These are phyloP conservation scores for Palythoa caribaeorum DNA, from an alignment of 92 coral and sea anemone species.

Conservation along the genomic window DNA sequence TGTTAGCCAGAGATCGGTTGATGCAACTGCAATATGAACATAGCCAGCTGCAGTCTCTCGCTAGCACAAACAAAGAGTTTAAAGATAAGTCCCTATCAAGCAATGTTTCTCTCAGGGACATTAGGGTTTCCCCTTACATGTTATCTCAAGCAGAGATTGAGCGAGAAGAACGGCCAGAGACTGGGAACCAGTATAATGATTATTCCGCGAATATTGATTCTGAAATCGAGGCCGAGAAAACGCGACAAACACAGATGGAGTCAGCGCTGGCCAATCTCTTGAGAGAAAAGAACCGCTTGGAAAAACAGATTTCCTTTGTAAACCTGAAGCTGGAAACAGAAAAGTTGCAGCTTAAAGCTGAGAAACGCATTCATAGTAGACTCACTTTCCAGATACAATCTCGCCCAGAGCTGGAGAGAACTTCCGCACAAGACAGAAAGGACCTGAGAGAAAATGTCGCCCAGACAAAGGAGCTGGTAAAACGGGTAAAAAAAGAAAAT, in stretches of 20 bases:
- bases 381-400: not conserved
- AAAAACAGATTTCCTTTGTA: not conserved
- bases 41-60: no score
- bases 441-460: conserved; percentile 20
- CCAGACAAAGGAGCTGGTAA: not conserved
- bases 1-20: no score
- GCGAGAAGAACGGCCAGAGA: conserved; percentile 16
- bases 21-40: no score
- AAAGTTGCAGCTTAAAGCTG: conserved; percentile 16
- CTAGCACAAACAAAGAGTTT: no score
- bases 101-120: no score
- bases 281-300: not conserved
- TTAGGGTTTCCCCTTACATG: no score
- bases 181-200: not conserved
- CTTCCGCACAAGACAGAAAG: not conserved
- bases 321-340: conserved; percentile 13
- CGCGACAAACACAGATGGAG: not conserved
- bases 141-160: no score
- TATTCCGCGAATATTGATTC: not conserved
- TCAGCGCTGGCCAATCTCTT: not conserved
- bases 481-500: conserved; percentile 15
- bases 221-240: conserved; percentile 14
- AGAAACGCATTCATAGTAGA: not conserved
- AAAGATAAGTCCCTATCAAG: no score
- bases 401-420: conserved; percentile 14